Percentiles rank a stretch among this genome's conserved stretches.
phyloP scores from a whole-genome alignment of 2,113 vertebrate species.

The Orycteropus afer region DNA sequence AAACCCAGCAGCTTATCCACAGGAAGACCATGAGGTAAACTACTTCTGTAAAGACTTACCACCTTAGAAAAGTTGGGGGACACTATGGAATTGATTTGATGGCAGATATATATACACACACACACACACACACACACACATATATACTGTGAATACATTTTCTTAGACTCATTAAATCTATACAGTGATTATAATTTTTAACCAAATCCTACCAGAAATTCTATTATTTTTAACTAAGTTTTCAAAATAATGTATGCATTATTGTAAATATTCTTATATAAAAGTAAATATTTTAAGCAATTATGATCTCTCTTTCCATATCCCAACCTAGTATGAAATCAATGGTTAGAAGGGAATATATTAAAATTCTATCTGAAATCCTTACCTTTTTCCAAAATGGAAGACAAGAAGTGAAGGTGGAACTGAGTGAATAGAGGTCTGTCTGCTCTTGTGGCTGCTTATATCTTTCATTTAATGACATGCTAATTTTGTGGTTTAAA shows the following conservation, averaged over 20 bases:
- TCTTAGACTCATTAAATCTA: background rate
- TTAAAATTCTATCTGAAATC: background rate
- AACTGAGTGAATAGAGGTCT: background rate
- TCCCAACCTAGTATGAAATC: background rate
- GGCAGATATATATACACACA: too few relatives aligned
- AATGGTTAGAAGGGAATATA: background rate
- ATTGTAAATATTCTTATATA: background rate
- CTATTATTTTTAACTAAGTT: background rate
- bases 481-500: conserved; percentile 73
- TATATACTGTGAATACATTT: background rate
- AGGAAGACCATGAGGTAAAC: too few relatives aligned
- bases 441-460: background rate
- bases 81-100: too few relatives aligned
- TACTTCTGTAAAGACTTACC: too few relatives aligned
- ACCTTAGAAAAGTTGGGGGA: too few relatives aligned
- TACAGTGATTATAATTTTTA: background rate
- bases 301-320: background rate
- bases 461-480: conserved; percentile 54
- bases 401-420: conserved; percentile 24
- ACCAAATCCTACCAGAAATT: background rate
- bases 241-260: background rate
- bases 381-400: conserved; percentile 67
- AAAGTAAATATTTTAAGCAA: background rate
- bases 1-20: too few relatives aligned
- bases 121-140: background rate